phyloP scores from a whole-genome alignment of 2,888 invertebrate species.

The Lamellibrachia satsuma region DNA sequence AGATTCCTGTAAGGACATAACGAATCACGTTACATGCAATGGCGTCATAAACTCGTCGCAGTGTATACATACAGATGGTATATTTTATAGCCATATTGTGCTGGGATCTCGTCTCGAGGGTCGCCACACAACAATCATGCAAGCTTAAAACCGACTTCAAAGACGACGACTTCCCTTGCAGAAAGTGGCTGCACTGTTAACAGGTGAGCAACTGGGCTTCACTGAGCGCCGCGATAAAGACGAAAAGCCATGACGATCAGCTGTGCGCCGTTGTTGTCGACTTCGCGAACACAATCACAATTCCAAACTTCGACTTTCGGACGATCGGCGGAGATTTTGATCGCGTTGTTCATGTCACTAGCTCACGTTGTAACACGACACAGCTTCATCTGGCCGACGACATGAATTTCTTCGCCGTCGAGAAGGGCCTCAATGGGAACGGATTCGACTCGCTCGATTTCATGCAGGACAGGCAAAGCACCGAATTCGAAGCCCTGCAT shows the following conservation, averaged over 20 bases:
- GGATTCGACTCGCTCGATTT: neutral
- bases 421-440: neutral
- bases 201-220: neutral
- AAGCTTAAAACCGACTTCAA: neutral
- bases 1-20: neutral
- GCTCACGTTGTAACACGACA: neutral
- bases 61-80: neutral
- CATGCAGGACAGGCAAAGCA: neutral
- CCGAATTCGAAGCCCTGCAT: neutral
- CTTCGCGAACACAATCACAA: neutral
- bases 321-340: neutral
- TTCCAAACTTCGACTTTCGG: neutral
- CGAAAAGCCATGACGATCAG: neutral
- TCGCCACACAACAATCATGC: neutral
- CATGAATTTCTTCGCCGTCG: neutral
- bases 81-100: neutral
- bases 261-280: neutral
- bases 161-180: neutral
- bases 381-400: neutral
- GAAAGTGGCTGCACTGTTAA: neutral
- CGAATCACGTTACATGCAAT: neutral
- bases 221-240: neutral
- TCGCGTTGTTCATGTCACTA: neutral
- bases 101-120: neutral
- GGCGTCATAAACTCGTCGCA: neutral